phyloP scores from a whole-genome alignment of 53 echinoderm and acorn worm species.

The Echinarachnius parma region DNA sequence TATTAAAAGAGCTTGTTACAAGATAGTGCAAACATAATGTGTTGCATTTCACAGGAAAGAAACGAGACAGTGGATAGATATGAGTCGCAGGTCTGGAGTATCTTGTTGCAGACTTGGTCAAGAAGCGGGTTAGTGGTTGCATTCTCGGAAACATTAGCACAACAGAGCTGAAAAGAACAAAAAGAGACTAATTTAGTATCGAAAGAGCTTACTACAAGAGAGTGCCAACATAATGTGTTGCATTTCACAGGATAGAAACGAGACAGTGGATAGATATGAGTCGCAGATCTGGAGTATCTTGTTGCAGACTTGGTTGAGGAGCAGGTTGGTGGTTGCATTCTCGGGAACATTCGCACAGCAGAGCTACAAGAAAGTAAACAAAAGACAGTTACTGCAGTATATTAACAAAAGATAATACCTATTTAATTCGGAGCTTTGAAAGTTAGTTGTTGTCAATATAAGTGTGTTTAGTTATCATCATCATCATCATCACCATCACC shows the following conservation, averaged over 20 bases:
- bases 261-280: slow-evolving; percentile 67
- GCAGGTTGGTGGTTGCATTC: slow-evolving; percentile 30
- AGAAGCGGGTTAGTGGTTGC: slow-evolving; percentile 38
- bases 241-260: too few relatives aligned
- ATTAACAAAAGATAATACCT: too few relatives aligned
- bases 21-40: too few relatives aligned
- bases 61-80: slow-evolving; percentile 70
- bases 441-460: too few relatives aligned
- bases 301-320: slow-evolving; percentile 37
- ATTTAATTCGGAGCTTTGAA: too few relatives aligned
- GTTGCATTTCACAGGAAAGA: too few relatives aligned
- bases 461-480: too few relatives aligned
- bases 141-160: slow-evolving; percentile 27
- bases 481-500: too few relatives aligned
- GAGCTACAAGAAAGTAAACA: slow-evolving; percentile 41
- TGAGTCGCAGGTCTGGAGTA: slow-evolving; percentile 59
- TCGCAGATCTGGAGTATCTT: slow-evolving; percentile 66
- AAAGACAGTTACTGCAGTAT: too few relatives aligned
- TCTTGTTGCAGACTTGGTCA: slow-evolving; percentile 40
- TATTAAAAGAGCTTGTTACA: too few relatives aligned
- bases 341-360: slow-evolving; percentile 42
- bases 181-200: background rate
- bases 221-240: too few relatives aligned
- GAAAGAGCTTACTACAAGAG: too few relatives aligned
- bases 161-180: slow-evolving; percentile 49